Base-by-base conservation (phyloP, 2,797 vertebrate species). In the Lagothrix lagotricha region DNA sequence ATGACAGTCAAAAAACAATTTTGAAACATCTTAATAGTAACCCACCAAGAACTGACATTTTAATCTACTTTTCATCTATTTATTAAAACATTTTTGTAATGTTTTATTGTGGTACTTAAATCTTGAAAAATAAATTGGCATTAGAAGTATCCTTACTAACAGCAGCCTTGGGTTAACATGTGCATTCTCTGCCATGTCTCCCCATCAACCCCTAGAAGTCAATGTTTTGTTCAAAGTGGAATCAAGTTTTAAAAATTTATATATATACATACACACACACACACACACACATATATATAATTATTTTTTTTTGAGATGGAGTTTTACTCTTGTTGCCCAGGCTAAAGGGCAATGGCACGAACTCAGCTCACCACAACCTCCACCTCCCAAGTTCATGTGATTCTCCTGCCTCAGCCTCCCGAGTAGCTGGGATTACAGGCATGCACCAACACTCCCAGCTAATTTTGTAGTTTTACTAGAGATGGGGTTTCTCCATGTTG, bases 221-320 rank as follows among this genome's bases (percentile, higher is more conserved):
- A 94, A 41, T 44, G 44, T 50, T 95, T 95, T 50, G 20, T 86
- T 84, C 80, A 76, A 75, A 94, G 58, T 87, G 4, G 54, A 91
- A 87, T 44, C 30, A 54, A 83, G 52, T 82, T 93, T 86, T 79
- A 58, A 36, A 93, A 58, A 58, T 52, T 28, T 17, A 48, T 48
- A 48, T 15, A 48, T 48, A 15, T 48, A 50, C 14, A 48, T 14
- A 48, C 0, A 17, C 2, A 52, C 4, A 46, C 10, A 46, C 10
- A 46, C 46, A 46, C 46, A 14, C 4, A 48, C 48, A 48, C 48
- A 44, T 44, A 46, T 46, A 46, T 46, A 46, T 46, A 46, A 46
- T 50, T 17, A 17, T 50, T 50, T 4, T 57, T 58, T 57, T 57
- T 26, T 57, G 54, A 57, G 22, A 22, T 57, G 54, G 54, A 57